These are phyloP conservation scores for Synanthedon tipuliformis DNA, from an alignment of 2,888 invertebrate species.

Conservation along the genomic window DNA sequence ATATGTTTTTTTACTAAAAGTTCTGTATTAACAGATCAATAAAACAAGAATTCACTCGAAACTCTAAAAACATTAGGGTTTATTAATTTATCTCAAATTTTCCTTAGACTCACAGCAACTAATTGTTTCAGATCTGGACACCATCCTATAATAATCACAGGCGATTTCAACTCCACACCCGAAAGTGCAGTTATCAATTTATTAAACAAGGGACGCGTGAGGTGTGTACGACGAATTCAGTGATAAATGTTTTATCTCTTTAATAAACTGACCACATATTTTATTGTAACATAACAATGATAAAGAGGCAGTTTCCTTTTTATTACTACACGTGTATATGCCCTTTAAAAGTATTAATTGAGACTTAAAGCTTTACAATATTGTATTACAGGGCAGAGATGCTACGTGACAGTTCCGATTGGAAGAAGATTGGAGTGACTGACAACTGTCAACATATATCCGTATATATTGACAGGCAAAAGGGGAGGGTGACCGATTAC, in stretches of 20 bases:
- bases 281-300: too few relatives aligned
- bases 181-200: constrained; percentile 78
- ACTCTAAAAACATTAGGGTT: too few relatives aligned
- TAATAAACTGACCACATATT: too few relatives aligned
- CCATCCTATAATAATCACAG: constrained; percentile 88
- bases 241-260: too few relatives aligned
- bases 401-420: constrained; percentile 47
- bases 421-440: constrained; percentile 65
- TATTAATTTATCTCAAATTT: too few relatives aligned
- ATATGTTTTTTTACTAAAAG: too few relatives aligned
- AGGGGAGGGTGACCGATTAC: constrained; percentile 25
- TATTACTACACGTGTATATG: too few relatives aligned
- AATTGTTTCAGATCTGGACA: constrained; percentile 53
- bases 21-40: too few relatives aligned
- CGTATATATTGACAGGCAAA: constrained; percentile 49
- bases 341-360: too few relatives aligned
- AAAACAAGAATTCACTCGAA: too few relatives aligned
- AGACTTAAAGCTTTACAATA: not conserved
- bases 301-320: too few relatives aligned
- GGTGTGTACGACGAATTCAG: constrained; percentile 19
- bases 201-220: constrained; percentile 73
- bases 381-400: constrained; percentile 27
- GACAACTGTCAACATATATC: constrained; percentile 72
- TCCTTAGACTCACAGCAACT: too few relatives aligned
- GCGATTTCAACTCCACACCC: constrained; percentile 92